phyloP scores from a whole-genome alignment of 2,797 vertebrate species.

The Mormyrops boulengeri region DNA sequence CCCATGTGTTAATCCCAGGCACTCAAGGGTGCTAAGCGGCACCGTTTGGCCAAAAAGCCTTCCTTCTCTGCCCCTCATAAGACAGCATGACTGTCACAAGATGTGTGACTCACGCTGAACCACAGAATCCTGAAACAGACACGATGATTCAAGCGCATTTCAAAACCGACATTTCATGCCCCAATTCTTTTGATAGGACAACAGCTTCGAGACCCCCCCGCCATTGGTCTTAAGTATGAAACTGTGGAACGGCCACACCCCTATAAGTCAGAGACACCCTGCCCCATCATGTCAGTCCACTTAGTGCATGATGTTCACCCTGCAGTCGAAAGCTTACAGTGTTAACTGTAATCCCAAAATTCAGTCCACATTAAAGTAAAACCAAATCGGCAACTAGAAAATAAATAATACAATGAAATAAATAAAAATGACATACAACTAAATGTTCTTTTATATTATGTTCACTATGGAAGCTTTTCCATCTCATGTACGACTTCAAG shows the following conservation, averaged over 20 bases:
- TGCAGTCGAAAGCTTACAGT: background rate
- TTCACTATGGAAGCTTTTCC: background rate
- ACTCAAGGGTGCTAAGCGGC: background rate
- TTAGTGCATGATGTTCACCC: background rate
- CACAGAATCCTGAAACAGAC: background rate
- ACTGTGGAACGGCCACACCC: background rate
- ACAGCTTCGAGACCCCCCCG: background rate
- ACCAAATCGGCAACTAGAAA: background rate
- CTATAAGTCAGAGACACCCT: background rate
- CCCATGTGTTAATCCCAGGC: background rate
- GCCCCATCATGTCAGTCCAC: background rate
- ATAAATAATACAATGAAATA: conserved; percentile 2
- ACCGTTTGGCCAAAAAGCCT: background rate
- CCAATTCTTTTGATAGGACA: background rate
- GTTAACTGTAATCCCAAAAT: background rate
- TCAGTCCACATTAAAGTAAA: background rate
- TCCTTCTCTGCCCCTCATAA: background rate
- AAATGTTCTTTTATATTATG: background rate
- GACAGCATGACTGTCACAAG: background rate
- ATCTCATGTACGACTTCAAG: background rate
- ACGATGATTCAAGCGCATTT: background rate
- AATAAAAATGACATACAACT: background rate
- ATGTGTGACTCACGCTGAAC: background rate
- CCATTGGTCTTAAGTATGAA: background rate
- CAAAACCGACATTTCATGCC: background rate